Base-by-base conservation (phyloP, 2,888 invertebrate species). In the Sclerodermus sp. region DNA sequence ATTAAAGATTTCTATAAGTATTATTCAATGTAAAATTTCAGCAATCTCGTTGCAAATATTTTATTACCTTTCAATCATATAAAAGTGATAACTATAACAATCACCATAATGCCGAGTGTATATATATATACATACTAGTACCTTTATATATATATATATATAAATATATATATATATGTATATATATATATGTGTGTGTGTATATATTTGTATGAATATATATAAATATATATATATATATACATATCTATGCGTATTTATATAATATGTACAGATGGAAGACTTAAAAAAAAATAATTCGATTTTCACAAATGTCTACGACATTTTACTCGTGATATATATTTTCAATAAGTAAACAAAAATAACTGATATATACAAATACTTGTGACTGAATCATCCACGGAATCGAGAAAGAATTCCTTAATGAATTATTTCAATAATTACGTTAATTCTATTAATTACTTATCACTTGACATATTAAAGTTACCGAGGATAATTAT, bases 281-380 rank as follows among this genome's bases (percentile, higher is more conserved):
- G 60, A 57, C 57, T 43, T 58, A 58, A 58, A 52, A 56, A 59
- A 60, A 62, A 23, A 23, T 23, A 23, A 23, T 23, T 8, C 23
- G 8, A 5, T 23, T 23, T 3, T 23, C 8, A 23, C 23, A 23
- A n/a, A 23, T 23, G 23, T 8, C 8, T 3, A 5, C 23, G 8
- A 23, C 8, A 23, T 8, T 44, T 44, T 23, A 17, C 18, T 43
- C 17, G 13, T 16, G 18, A 15, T 44, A 36, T 15, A 36, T 15
- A 44, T 31, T 36, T n/a, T 36, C 18, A 14, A 31, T 17, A 18
- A 44, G 34, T 34, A 44, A 42, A 23, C 15, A 30, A 23, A 18
- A 44, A 15, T 39, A 18, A 15, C 3, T 16, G 14, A 17, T 16
- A 13, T 31, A 30, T 42, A 42, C 42, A 44, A 36, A 23, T 23